phyloP scores from a whole-genome alignment of 2,888 invertebrate genomes.

The Phorcus lineatus region DNA sequence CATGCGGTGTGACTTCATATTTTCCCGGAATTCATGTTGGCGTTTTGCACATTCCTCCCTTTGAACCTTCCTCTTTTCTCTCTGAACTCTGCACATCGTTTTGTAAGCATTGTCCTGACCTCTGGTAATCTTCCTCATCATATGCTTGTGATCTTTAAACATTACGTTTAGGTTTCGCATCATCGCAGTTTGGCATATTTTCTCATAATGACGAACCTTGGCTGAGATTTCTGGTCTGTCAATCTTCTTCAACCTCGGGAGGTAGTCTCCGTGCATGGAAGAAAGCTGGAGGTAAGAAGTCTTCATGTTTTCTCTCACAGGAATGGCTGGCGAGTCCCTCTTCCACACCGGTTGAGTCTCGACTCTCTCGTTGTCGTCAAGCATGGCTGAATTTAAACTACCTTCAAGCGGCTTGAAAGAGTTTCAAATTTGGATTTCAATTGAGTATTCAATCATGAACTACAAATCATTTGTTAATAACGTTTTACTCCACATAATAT shows the following conservation, averaged over 20 bases:
- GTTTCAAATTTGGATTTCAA: no score
- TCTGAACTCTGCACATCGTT: constrained; percentile 23
- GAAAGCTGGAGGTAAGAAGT: background rate
- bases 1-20: constrained; percentile 9
- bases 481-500: no score
- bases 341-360: background rate
- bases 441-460: no score
- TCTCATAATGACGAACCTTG: constrained; percentile 17
- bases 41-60: constrained; percentile 24
- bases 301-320: background rate
- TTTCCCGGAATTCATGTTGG: constrained; percentile 22
- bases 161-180: constrained; percentile 16
- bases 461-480: no score
- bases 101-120: constrained; percentile 21
- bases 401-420: no score
- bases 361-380: background rate
- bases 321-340: background rate
- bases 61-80: constrained; percentile 26
- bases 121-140: constrained; percentile 11
- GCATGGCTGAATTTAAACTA: no score
- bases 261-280: background rate
- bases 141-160: constrained; percentile 29
- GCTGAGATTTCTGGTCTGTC: constrained; percentile 11
- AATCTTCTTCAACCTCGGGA: background rate
- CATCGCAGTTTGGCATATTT: background rate